Percentiles rank a stretch among this genome's conserved stretches.
Conservation (phyloP, 2,113 vertebrate genomes). For the Columba livia region DNA sequence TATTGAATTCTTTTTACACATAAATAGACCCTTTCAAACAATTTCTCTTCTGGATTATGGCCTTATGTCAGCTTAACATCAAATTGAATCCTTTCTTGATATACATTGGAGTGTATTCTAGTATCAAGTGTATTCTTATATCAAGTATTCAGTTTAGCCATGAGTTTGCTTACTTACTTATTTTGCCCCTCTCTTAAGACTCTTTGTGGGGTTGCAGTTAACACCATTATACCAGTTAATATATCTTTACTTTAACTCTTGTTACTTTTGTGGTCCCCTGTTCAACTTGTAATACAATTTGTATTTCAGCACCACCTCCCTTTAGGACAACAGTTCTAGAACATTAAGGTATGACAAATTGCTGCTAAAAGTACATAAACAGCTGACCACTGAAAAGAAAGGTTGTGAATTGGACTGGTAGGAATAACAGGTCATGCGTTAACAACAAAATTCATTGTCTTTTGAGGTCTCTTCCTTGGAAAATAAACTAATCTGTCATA, state of each 20-base stretch:
- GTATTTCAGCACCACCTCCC: background rate
- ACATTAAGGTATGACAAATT: background rate
- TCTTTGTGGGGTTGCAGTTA: background rate
- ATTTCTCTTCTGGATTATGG: background rate
- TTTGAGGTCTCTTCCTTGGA: background rate
- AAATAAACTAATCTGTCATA: background rate
- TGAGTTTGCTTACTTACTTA: background rate
- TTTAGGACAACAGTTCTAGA: background rate
- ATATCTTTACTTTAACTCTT: background rate
- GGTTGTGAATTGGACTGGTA: background rate
- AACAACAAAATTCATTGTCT: background rate
- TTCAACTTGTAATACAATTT: background rate
- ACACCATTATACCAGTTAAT: background rate
- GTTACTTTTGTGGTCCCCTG: background rate
- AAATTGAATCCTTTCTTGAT: background rate
- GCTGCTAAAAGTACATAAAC: background rate
- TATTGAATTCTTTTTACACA: background rate
- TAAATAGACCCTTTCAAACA: background rate
- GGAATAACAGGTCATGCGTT: background rate
- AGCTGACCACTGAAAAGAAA: background rate
- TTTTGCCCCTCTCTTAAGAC: background rate
- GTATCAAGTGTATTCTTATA: background rate
- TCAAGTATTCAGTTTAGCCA: background rate
- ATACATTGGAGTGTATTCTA: background rate
- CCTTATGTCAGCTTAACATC: background rate